Percentiles rank a stretch among this genome's conserved stretches.
Evolutionary conservation across 2,888 invertebrate species (phyloP).

Genomic region (Hesperia comma): DNA sequence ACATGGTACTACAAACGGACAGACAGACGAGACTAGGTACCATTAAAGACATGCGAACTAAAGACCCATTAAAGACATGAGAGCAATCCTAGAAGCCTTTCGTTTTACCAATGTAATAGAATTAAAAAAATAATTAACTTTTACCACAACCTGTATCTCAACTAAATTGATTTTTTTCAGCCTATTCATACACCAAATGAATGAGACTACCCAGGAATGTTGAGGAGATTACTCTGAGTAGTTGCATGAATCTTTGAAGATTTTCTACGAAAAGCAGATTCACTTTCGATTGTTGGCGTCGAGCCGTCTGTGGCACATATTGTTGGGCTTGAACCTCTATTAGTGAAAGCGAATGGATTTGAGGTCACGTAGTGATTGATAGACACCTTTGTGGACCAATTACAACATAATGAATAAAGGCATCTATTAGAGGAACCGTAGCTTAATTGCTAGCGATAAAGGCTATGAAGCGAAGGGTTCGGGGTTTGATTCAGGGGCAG

Average conservation of each 20-base stretch:
- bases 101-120: neutral
- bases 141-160: neutral
- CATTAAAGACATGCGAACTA: too few relatives aligned
- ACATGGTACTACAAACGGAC: too few relatives aligned
- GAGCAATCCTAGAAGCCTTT: too few relatives aligned
- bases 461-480: too few relatives aligned
- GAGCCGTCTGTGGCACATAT: slow-evolving; percentile 50
- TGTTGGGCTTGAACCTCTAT: slow-evolving; percentile 38
- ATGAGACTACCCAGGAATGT: neutral
- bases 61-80: too few relatives aligned
- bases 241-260: neutral
- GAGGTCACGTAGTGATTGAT: slow-evolving; percentile 56
- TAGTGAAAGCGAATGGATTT: slow-evolving; percentile 51
- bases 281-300: slow-evolving; percentile 60
- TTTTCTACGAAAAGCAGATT: slow-evolving; percentile 51
- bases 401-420: neutral
- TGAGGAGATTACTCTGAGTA: neutral
- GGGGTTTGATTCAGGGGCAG: too few relatives aligned
- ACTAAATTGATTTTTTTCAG: neutral
- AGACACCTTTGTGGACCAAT: slow-evolving; percentile 5
- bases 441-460: too few relatives aligned
- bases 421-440: too few relatives aligned
- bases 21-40: too few relatives aligned
- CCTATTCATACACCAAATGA: neutral
- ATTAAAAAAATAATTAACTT: neutral